phyloP scores from a whole-genome alignment of 2,797 vertebrate species.

The Morus bassanus region DNA sequence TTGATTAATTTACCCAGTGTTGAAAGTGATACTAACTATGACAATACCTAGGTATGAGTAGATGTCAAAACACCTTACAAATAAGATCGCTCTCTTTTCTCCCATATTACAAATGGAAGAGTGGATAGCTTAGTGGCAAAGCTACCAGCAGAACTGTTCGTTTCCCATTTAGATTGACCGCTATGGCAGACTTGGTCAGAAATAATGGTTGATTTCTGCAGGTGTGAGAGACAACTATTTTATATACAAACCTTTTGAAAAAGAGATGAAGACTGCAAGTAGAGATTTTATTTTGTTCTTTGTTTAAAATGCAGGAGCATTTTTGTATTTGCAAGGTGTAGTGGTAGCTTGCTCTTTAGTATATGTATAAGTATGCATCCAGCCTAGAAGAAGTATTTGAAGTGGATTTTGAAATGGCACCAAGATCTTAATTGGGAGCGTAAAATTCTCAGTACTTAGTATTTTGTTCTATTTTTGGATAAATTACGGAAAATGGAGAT shows the following conservation, averaged over 20 bases:
- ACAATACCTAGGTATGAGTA: background rate
- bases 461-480: background rate
- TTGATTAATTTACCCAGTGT: background rate
- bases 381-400: background rate
- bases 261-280: background rate
- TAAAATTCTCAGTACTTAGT: background rate
- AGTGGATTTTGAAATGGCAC: background rate
- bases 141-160: background rate
- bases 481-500: background rate
- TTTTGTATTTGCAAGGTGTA: background rate
- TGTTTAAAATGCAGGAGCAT: background rate
- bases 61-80: background rate
- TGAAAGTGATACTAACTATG: background rate
- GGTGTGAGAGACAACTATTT: background rate
- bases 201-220: background rate
- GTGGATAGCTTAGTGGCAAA: background rate
- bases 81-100: background rate
- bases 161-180: background rate
- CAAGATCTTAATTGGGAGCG: background rate
- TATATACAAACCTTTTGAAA: background rate
- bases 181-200: background rate
- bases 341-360: background rate
- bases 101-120: rapidly evolving
- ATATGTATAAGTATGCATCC: background rate
- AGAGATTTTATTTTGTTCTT: background rate